Conservation (phyloP, 2,797 vertebrate species). For the Syndactyla subalaris region DNA sequence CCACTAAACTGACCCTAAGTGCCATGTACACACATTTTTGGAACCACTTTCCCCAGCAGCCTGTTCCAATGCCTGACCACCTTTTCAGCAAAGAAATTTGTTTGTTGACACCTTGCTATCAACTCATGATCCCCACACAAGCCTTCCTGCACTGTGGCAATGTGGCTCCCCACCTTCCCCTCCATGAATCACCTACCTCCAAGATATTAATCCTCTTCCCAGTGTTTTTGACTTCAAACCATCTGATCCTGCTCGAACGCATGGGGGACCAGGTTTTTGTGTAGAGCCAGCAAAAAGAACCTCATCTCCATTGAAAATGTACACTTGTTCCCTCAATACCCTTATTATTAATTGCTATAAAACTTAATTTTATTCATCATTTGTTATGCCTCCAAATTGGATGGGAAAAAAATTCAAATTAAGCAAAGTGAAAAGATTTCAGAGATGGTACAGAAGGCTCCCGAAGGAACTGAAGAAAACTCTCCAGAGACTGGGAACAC, state of each 20-base stretch:
- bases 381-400: slow-evolving; percentile 44
- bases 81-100: not conserved
- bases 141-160: not conserved
- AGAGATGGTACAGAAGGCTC: slow-evolving; percentile 53
- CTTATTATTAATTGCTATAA: slow-evolving; percentile 48
- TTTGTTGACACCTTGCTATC: not conserved
- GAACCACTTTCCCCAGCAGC: not conserved
- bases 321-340: not conserved
- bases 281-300: not conserved
- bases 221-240: not conserved
- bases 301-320: not conserved
- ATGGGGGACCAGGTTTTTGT: not conserved
- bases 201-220: not conserved
- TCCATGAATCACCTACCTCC: not conserved
- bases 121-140: not conserved
- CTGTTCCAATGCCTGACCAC: not conserved
- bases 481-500: slow-evolving; percentile 50
- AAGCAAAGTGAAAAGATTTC: slow-evolving; percentile 42
- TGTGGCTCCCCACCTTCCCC: not conserved
- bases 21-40: not conserved
- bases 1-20: not conserved
- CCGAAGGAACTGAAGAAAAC: slow-evolving; percentile 57
- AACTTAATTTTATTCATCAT: slow-evolving; percentile 50
- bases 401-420: slow-evolving; percentile 24
- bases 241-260: rapidly evolving